These are phyloP conservation scores for Horisme vitalbata DNA, from an alignment of 2,888 invertebrate species.

Conservation along the genomic window DNA sequence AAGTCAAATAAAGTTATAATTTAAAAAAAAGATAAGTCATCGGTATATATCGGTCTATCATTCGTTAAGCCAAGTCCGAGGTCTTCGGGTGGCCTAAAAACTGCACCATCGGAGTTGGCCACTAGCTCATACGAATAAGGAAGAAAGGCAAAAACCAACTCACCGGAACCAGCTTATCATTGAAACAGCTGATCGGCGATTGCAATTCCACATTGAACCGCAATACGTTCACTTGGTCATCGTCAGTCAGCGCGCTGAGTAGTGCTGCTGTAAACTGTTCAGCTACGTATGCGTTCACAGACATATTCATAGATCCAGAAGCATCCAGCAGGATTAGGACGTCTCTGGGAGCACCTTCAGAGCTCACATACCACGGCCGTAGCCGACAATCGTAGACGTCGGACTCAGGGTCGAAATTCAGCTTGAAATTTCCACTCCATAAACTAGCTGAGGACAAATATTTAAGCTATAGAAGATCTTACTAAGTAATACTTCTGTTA, in stretches of 20 bases:
- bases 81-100: no score
- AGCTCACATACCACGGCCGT: constrained; percentile 74
- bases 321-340: constrained; percentile 69
- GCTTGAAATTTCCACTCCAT: constrained; percentile 68
- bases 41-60: no score
- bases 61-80: no score
- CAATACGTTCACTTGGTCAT: constrained; percentile 71
- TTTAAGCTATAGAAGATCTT: not conserved
- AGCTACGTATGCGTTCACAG: constrained; percentile 60
- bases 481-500: no score
- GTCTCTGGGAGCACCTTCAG: constrained; percentile 70
- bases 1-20: no score
- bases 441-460: constrained; percentile 51
- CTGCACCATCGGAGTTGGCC: no score
- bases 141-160: no score
- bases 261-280: constrained; percentile 63
- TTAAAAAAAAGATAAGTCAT: no score
- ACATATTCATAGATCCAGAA: constrained; percentile 72
- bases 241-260: constrained; percentile 72
- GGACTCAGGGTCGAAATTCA: constrained; percentile 44
- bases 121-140: no score
- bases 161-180: constrained; percentile 68
- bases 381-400: constrained; percentile 72
- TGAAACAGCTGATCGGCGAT: constrained; percentile 68
- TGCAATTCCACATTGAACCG: constrained; percentile 62